Percentiles rank a stretch among this genome's conserved stretches.
Conservation (phyloP, 1,140 invertebrate species). For the Drosophila bifasciata region DNA sequence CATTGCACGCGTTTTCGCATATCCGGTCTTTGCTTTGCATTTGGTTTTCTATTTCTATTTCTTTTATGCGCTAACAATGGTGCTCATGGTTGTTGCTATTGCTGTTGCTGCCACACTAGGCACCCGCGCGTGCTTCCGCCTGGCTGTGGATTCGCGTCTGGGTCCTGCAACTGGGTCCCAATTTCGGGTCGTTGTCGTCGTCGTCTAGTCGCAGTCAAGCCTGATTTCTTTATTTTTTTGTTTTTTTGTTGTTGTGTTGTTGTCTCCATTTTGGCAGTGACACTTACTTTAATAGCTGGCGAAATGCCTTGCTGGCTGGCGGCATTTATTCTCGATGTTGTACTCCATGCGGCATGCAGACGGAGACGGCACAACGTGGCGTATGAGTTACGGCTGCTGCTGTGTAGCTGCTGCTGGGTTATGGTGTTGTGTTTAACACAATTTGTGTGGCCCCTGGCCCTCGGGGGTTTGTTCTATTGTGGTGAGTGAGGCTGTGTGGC, state of each 20-base stretch:
- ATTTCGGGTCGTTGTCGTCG: conserved; percentile 4
- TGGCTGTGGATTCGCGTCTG: conserved; percentile 8
- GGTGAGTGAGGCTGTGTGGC: conserved; percentile 6
- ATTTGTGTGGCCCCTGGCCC: conserved; percentile 25
- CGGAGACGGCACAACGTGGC: conserved; percentile 29
- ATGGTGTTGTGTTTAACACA: conserved; percentile 17
- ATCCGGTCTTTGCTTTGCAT: conserved; percentile 54
- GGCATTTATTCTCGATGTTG: conserved; percentile 45
- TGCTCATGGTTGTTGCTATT: conserved; percentile 35
- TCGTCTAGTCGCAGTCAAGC: conserved; percentile 47
- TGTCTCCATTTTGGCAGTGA: conserved; percentile 56
- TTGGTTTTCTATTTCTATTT: conserved; percentile 36
- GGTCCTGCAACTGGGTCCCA: conserved; percentile 19
- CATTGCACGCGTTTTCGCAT: conserved; percentile 77
- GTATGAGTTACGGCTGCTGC: conserved; percentile 59
- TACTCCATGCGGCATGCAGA: neutral
- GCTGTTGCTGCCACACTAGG: conserved; percentile 50
- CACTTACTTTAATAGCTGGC: conserved; percentile 68
- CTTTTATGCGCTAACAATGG: conserved; percentile 66
- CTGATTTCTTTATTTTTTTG: conserved; percentile 37
- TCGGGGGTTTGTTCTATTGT: conserved; percentile 34
- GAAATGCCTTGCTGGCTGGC: conserved; percentile 54
- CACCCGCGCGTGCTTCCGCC: conserved; percentile 55
- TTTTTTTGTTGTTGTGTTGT: conserved; percentile 4
- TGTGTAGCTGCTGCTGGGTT: conserved; percentile 29